Conservation (phyloP, 2,113 vertebrate species). For the Nesoenas mayeri region DNA sequence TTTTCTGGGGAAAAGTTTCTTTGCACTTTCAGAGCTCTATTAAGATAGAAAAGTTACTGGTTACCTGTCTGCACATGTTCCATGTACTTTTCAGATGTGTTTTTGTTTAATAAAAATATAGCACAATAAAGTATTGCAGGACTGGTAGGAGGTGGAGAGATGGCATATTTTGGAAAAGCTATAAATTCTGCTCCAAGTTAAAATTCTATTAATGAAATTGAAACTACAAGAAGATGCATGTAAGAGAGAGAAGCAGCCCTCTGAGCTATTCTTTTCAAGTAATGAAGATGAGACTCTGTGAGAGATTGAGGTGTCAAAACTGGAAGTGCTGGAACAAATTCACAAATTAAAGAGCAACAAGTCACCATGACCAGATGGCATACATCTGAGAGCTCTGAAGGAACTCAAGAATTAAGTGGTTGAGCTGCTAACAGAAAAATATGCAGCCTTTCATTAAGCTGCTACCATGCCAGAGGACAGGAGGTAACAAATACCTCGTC, state of each 20-base stretch:
- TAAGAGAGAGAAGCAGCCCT: neutral
- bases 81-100: neutral
- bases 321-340: slow-evolving; percentile 74
- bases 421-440: slow-evolving; percentile 70
- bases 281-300: slow-evolving; percentile 68
- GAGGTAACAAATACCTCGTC: slow-evolving; percentile 48
- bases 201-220: slow-evolving; percentile 37
- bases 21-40: neutral
- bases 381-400: slow-evolving; percentile 72
- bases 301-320: slow-evolving; percentile 73
- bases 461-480: slow-evolving; percentile 48
- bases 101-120: neutral
- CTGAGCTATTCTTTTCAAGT: slow-evolving; percentile 68
- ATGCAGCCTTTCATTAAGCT: slow-evolving; percentile 69
- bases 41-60: neutral
- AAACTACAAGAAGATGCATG: neutral
- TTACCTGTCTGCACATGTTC: neutral
- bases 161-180: slow-evolving; percentile 5
- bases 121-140: neutral
- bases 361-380: slow-evolving; percentile 74
- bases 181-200: slow-evolving; percentile 15
- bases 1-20: too few relatives aligned
- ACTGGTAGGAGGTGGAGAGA: neutral
- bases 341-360: slow-evolving; percentile 76
- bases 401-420: slow-evolving; percentile 65